Conservation (phyloP, 1,140 invertebrate genomes). For the Luehdorfia chinensis region DNA sequence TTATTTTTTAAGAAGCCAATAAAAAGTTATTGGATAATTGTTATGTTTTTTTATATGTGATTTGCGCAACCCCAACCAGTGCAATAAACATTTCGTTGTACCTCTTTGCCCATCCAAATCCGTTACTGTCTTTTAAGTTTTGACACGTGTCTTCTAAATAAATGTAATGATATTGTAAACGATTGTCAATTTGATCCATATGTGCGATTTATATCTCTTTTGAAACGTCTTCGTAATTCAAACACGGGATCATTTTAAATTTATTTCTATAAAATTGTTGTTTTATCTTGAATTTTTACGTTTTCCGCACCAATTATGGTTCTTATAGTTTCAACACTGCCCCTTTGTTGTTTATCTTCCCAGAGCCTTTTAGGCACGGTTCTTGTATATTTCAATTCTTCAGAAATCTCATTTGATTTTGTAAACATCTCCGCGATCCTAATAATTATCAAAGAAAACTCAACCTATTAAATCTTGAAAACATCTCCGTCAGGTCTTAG, state of each 20-base stretch:
- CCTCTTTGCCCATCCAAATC: neutral
- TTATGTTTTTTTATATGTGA: too few relatives aligned
- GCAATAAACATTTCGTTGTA: slow-evolving; percentile 1
- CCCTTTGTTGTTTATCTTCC: slow-evolving; percentile 23
- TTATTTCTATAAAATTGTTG: neutral
- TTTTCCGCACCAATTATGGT: slow-evolving; percentile 28
- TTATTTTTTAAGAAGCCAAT: neutral
- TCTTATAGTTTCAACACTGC: slow-evolving; percentile 44
- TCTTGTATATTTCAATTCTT: slow-evolving; percentile 22
- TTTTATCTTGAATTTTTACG: neutral
- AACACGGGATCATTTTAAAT: too few relatives aligned
- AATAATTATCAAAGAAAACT: slow-evolving; percentile 27
- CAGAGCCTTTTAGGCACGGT: slow-evolving; percentile 24
- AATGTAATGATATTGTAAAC: too few relatives aligned
- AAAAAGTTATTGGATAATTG: neutral
- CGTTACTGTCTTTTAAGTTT: neutral
- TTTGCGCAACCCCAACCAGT: slow-evolving; percentile 1
- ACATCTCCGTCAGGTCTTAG: slow-evolving; percentile 2
- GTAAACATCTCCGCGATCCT: slow-evolving; percentile 50
- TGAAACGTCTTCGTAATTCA: too few relatives aligned
- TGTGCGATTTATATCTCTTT: neutral
- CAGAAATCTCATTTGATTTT: slow-evolving; percentile 13
- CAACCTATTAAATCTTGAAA: slow-evolving; percentile 7
- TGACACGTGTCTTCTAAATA: too few relatives aligned
- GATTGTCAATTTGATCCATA: too few relatives aligned